These are phyloP conservation scores for Lithophane ornitopus DNA, from an alignment of 2,888 invertebrate genomes.

Conservation along the genomic window DNA sequence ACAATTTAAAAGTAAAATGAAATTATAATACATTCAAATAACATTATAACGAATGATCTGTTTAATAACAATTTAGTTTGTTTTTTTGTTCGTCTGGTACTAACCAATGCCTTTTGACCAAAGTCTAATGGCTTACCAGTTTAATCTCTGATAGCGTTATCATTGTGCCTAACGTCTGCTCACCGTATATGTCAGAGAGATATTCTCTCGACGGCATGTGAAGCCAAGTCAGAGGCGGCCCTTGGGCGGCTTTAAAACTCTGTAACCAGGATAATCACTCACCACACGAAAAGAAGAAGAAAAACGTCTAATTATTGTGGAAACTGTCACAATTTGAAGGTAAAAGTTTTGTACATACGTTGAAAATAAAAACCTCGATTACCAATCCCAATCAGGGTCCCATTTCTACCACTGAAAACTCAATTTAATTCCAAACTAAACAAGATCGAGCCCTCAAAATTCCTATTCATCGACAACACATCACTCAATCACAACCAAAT, in stretches of 20 bases:
- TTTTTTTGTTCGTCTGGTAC: not conserved
- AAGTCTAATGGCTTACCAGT: not conserved
- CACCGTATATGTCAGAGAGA: no score
- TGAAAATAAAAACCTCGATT: not conserved
- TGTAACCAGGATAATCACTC: no score
- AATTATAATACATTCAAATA: constrained; percentile 5
- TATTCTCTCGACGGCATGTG: no score
- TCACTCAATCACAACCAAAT: constrained; percentile 70
- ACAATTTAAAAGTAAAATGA: not conserved
- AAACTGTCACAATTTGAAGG: not conserved
- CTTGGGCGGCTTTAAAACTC: no score
- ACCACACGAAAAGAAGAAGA: no score
- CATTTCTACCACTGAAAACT: not conserved
- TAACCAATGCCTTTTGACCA: not conserved
- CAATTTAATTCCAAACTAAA: constrained; percentile 21
- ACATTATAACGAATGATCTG: not conserved
- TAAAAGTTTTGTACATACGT: not conserved
- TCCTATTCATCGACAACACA: constrained; percentile 50
- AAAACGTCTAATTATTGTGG: no score
- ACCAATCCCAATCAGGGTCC: not conserved
- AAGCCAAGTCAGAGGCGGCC: no score
- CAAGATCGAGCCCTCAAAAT: constrained; percentile 48
- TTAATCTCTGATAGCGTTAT: not conserved
- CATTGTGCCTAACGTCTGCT: not conserved
- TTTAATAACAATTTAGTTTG: not conserved